Base-by-base conservation (phyloP, 64 coral and sea anemone species). In the Porites lutea region DNA sequence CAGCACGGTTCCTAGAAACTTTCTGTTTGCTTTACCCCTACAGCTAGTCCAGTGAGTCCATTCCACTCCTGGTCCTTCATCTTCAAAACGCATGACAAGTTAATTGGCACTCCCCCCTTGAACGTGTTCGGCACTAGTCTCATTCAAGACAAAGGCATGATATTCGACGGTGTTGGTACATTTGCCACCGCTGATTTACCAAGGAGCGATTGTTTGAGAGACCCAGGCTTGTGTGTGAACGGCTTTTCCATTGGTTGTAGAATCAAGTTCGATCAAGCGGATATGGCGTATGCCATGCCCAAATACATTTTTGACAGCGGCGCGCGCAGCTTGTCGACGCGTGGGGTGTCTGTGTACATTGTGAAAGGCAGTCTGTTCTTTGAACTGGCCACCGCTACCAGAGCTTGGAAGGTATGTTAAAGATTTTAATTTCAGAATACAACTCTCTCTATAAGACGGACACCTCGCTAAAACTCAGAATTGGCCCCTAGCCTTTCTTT, bases 301-400 rank as follows among this genome's bases (percentile, higher is more conserved):
- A 93, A 91, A 54, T 97, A 97, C 75, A 79, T 97, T 22, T 27
- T 97, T 12, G 95, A 97, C 78, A 97, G 92, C 6, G 95, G 95
- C n/a, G 95, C 85, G 10, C 72, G 65, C 49, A 97, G 95, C n/a
- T 43, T 89, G 1, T 63, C 90, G 20, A 73, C 66, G 71, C 86
- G 82, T 78, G 95, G 95, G 54, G 52, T 94, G 19, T 97, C 95
- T 47, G 74, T 94, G 48, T 97, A 91, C 80, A 21, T 97, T 43
- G 11, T 88, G 52, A 52, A 27, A 13, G 95, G 95, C 27, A 97
- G 82, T 11, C 65, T 97, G 44, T 83, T 86, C 60, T 79, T 93
- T 57, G 83, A 87, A 71, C 68, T 97, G 0, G 92, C 82, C 14
- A 94, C 88, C 48, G 66, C 76, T 5, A 69, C 48, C 8, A 97